Conservation (phyloP, 2,797 vertebrate species). For the Lagocephalus sceleratus region DNA sequence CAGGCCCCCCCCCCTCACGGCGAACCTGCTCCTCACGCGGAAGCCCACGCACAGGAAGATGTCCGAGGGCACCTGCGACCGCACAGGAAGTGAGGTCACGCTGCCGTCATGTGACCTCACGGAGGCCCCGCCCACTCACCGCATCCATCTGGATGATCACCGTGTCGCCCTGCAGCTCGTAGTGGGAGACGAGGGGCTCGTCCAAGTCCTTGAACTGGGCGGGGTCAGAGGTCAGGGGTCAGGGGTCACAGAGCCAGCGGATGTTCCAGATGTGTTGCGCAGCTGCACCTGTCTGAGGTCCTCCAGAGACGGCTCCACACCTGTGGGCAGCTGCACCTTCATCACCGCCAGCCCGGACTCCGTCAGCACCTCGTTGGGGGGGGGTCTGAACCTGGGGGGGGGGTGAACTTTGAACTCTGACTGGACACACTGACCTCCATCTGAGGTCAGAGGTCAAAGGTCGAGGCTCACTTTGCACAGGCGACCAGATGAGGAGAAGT, state of each 20-base stretch:
- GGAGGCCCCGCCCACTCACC: too few relatives aligned
- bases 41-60: slow-evolving; percentile 83
- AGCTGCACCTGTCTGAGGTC: slow-evolving; percentile 77
- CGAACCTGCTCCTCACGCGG: slow-evolving; percentile 78
- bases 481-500: slow-evolving; percentile 33
- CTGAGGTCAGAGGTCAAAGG: neutral
- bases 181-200: slow-evolving; percentile 78
- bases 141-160: slow-evolving; percentile 81
- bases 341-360: slow-evolving; percentile 84
- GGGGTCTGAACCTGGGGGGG: slow-evolving; percentile 85
- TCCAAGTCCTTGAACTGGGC: slow-evolving; percentile 78
- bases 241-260: too few relatives aligned
- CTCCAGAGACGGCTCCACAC: slow-evolving; percentile 75
- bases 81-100: slow-evolving; percentile 3
- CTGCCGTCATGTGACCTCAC: neutral
- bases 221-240: too few relatives aligned
- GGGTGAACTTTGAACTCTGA: neutral
- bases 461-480: slow-evolving; percentile 59
- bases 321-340: slow-evolving; percentile 88
- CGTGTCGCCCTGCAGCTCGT: slow-evolving; percentile 77
- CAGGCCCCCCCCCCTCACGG: slow-evolving; percentile 72
- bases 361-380: slow-evolving; percentile 50
- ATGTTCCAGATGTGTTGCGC: neutral
- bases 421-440: too few relatives aligned
- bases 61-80: slow-evolving; percentile 76